Conservation (phyloP, 2,797 vertebrate genomes). For the Characodon lateralis region DNA sequence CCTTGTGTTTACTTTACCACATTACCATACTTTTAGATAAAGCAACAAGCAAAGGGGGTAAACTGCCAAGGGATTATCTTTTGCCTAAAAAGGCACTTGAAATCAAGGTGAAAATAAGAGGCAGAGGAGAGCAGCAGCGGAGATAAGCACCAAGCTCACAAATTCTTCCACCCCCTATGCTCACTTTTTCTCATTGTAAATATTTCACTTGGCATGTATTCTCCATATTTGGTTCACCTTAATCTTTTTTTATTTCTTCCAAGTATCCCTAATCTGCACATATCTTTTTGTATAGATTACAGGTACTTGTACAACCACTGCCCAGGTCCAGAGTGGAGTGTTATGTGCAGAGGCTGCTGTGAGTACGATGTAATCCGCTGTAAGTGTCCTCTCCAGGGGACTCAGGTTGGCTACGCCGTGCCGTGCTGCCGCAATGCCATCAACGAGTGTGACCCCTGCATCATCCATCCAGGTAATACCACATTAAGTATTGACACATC, state of each 20-base stretch:
- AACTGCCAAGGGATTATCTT: slow-evolving; percentile 13
- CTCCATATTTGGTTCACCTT: slow-evolving; percentile 14
- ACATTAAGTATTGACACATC: neutral
- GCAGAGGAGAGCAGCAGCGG: slow-evolving; percentile 1
- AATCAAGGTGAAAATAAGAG: slow-evolving; percentile 4
- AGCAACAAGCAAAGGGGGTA: slow-evolving; percentile 32
- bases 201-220: neutral
- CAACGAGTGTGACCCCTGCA: slow-evolving; percentile 95
- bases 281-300: slow-evolving; percentile 83
- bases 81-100: slow-evolving; percentile 16
- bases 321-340: slow-evolving; percentile 94
- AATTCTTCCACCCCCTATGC: slow-evolving; percentile 21
- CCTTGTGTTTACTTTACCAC: slow-evolving; percentile 15
- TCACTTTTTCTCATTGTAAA: neutral
- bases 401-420: slow-evolving; percentile 93
- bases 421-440: slow-evolving; percentile 96
- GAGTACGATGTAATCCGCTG: slow-evolving; percentile 95
- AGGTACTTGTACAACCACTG: slow-evolving; percentile 91
- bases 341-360: slow-evolving; percentile 97
- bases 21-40: slow-evolving; percentile 29
- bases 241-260: neutral
- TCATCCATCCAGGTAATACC: slow-evolving; percentile 92
- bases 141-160: slow-evolving; percentile 37
- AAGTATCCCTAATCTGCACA: neutral
- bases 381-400: slow-evolving; percentile 89